phyloP scores from a whole-genome alignment of 2,797 vertebrate species.

The Smutsia temminckii region DNA sequence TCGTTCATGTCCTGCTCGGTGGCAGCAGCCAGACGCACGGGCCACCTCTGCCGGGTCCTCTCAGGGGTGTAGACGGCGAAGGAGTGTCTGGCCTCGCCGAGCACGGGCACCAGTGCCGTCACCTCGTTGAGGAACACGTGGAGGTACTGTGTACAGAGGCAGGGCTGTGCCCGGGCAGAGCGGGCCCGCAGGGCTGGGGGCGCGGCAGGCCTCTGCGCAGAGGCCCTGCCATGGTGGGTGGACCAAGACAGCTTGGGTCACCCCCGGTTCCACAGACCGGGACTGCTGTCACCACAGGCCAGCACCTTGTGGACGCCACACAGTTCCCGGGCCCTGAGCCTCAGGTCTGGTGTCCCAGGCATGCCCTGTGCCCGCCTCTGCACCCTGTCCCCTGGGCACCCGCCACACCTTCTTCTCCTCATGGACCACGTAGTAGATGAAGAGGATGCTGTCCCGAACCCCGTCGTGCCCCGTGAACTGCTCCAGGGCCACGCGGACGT shows the following conservation, averaged over 20 bases:
- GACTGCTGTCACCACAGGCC: not conserved
- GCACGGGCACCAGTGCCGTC: slow-evolving; percentile 94
- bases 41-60: slow-evolving; percentile 95
- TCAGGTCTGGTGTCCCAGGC: rapidly evolving
- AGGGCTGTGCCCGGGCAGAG: not conserved
- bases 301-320: rapidly evolving
- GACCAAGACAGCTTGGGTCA: not conserved
- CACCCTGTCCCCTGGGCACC: too few relatives aligned
- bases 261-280: rapidly evolving
- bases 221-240: rapidly evolving
- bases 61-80: slow-evolving; percentile 97
- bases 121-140: slow-evolving; percentile 97
- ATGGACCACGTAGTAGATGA: slow-evolving; percentile 94
- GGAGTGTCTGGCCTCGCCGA: slow-evolving; percentile 94
- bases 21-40: slow-evolving; percentile 91
- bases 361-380: not conserved
- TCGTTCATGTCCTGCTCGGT: slow-evolving; percentile 98
- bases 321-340: rapidly evolving
- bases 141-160: slow-evolving; percentile 89
- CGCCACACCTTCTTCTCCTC: slow-evolving; percentile 95
- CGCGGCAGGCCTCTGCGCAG: not conserved
- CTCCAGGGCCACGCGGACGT: slow-evolving; percentile 95
- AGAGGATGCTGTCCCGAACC: slow-evolving; percentile 95
- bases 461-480: slow-evolving; percentile 95
- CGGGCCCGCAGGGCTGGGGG: not conserved